phyloP scores from a whole-genome alignment of 2,888 invertebrate species.

The Netelia inedita region DNA sequence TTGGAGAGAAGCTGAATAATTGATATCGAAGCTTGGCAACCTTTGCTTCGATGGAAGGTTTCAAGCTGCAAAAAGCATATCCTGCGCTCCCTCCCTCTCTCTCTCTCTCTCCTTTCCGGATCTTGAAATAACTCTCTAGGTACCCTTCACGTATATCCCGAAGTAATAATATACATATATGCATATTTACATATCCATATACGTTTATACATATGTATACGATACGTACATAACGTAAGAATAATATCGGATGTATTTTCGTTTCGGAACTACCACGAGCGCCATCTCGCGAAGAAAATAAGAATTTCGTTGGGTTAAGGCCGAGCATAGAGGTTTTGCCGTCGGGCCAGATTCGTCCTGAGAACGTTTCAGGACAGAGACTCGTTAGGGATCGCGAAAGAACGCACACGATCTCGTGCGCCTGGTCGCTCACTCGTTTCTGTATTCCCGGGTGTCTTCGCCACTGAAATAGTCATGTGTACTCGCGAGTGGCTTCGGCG shows the following conservation, averaged over 20 bases:
- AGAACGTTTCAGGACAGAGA: slow-evolving; percentile 20
- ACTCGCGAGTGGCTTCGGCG: slow-evolving; percentile 44
- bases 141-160: neutral
- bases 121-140: slow-evolving; percentile 22
- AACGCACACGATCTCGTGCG: neutral
- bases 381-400: slow-evolving; percentile 14
- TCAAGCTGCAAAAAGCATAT: slow-evolving; percentile 9
- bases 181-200: neutral
- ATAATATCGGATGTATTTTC: slow-evolving; percentile 15
- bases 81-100: neutral
- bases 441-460: slow-evolving; percentile 31
- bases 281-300: neutral
- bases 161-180: neutral
- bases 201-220: neutral
- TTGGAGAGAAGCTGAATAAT: slow-evolving; percentile 58
- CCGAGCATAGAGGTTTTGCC: slow-evolving; percentile 26
- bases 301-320: slow-evolving; percentile 27
- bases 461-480: slow-evolving; percentile 53
- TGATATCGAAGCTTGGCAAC: slow-evolving; percentile 62
- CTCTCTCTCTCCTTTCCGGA: slow-evolving; percentile 6
- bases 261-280: slow-evolving; percentile 12
- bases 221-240: neutral
- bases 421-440: slow-evolving; percentile 22
- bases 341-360: slow-evolving; percentile 8
- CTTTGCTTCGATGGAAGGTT: slow-evolving; percentile 30